phyloP scores from a whole-genome alignment of 2,888 invertebrate species.

The Neoscelio sp. region DNA sequence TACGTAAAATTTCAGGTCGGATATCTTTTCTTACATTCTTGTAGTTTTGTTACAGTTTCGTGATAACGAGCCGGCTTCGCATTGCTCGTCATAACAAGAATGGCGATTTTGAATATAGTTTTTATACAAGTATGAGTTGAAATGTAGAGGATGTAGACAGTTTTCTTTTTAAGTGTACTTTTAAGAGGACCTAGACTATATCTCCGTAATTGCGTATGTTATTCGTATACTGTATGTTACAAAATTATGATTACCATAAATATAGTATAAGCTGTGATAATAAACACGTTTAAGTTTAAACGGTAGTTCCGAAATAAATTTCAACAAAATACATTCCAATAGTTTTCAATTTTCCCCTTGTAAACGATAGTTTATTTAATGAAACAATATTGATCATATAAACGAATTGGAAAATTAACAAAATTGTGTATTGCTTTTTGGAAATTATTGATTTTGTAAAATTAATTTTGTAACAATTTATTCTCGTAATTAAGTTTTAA shows the following conservation, averaged over 20 bases:
- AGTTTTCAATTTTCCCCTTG: constrained; percentile 5
- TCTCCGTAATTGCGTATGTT: constrained; percentile 50
- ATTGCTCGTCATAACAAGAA: constrained; percentile 7
- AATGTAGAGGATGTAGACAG: constrained; percentile 4
- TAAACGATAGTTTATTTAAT: no score
- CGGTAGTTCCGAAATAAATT: constrained; percentile 71
- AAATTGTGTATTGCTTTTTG: no score
- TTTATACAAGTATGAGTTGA: constrained; percentile 7
- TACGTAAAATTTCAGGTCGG: no score
- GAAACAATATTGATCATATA: no score
- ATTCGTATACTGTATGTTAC: constrained; percentile 58
- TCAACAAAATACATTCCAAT: constrained; percentile 43
- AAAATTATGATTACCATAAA: constrained; percentile 32
- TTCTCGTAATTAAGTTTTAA: no score
- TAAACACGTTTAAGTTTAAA: constrained; percentile 73
- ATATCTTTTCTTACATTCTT: no score
- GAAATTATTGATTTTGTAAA: no score
- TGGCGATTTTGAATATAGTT: constrained; percentile 13
- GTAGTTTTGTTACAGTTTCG: no score
- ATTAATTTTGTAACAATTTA: no score
- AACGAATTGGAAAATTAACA: no score
- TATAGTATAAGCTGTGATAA: constrained; percentile 81
- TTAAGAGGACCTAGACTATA: background rate
- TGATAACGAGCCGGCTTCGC: constrained; percentile 2
- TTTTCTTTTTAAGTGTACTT: constrained; percentile 15